A percentile compares a stretch with the other conserved stretches of the same genome.
phyloP scores from a whole-genome alignment of 2,888 invertebrate genomes.

The Cryptosula pallasiana region DNA sequence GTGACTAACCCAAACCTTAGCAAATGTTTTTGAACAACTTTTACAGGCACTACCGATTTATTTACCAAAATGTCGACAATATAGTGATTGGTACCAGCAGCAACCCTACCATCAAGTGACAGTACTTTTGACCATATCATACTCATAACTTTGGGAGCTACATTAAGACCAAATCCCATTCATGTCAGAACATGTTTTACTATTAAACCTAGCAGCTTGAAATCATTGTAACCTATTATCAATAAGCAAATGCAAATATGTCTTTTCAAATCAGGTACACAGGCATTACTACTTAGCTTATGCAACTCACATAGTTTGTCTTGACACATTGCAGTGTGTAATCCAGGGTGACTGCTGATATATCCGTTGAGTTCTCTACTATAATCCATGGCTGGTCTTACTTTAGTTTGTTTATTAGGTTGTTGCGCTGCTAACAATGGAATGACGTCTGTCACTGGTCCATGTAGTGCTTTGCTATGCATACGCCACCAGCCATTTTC shows the following conservation, averaged over 20 bases:
- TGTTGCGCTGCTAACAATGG: not conserved
- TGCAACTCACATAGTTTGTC: not conserved
- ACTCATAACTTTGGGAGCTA: not conserved
- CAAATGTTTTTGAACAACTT: not conserved
- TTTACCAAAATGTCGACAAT: not conserved
- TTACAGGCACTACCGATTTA: not conserved
- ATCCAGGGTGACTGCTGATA: not conserved
- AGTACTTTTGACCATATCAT: not conserved
- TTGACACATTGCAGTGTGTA: not conserved
- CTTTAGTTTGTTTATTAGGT: not conserved
- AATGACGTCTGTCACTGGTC: not conserved
- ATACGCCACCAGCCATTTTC: not conserved
- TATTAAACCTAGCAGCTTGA: not conserved
- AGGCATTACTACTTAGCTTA: not conserved
- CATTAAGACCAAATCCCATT: conserved; percentile 3
- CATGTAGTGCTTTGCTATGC: not conserved
- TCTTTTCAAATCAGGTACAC: not conserved
- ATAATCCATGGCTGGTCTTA: not conserved
- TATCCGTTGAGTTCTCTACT: not conserved
- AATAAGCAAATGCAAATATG: not conserved
- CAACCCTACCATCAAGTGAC: not conserved
- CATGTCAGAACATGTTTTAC: not conserved
- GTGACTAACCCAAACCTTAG: conserved; percentile 1
- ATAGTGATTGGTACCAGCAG: not conserved
- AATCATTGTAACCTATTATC: not conserved